phyloP scores from a whole-genome alignment of 2,797 vertebrate species.

The Kryptolebias ocellatus region DNA sequence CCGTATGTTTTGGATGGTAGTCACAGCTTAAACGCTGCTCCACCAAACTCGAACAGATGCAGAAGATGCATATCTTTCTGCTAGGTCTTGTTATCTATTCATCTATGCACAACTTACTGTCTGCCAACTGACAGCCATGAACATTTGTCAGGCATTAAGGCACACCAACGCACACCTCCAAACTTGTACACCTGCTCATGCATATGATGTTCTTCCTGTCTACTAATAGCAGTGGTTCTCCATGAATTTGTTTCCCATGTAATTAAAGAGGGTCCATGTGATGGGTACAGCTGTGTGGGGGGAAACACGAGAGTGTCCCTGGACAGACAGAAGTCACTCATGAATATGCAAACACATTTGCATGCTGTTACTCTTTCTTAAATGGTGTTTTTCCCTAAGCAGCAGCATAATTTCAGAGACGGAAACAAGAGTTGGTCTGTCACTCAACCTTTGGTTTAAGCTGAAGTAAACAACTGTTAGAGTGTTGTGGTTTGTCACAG shows the following conservation, averaged over 20 bases:
- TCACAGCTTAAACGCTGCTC: conserved; percentile 15
- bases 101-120: conserved; percentile 56
- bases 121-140: conserved; percentile 56
- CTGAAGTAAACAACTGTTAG: not conserved
- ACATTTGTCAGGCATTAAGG: conserved; percentile 63
- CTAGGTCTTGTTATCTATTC: conserved; percentile 51
- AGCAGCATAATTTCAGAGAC: not conserved
- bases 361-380: not conserved
- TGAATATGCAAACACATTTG: conserved; percentile 3
- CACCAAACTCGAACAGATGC: conserved; percentile 5
- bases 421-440: not conserved
- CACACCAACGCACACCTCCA: conserved; percentile 42
- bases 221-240: conserved; percentile 23
- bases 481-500: not conserved
- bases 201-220: conserved; percentile 52
- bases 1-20: conserved; percentile 38
- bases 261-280: conserved; percentile 42
- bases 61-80: conserved; percentile 42
- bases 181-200: conserved; percentile 66
- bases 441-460: not conserved
- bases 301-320: not conserved
- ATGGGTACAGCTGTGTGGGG: conserved; percentile 21
- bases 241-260: conserved; percentile 47
- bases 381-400: not conserved
- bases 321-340: not conserved